Percentiles rank a stretch among this genome's conserved stretches.
Conservation (phyloP, 2,113 vertebrate genomes). For the Xenopus laevis region DNA sequence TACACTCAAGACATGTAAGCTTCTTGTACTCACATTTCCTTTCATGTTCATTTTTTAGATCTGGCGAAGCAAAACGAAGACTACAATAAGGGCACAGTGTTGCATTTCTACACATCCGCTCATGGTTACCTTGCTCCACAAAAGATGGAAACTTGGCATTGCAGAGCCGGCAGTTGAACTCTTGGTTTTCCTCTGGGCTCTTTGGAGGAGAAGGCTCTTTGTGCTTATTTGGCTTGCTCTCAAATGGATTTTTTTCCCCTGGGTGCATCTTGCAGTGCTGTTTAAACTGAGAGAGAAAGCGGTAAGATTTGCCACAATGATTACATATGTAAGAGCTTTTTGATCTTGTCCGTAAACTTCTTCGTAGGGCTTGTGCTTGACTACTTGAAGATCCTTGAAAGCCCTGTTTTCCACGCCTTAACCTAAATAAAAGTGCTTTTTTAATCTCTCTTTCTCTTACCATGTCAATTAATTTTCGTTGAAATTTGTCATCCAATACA, state of each 20-base stretch:
- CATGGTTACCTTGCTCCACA: slow-evolving; percentile 88
- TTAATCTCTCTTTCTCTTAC: slow-evolving; percentile 94
- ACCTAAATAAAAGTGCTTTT: slow-evolving; percentile 89
- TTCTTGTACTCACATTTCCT: slow-evolving; percentile 90
- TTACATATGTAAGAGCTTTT: slow-evolving; percentile 79
- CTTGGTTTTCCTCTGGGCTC: slow-evolving; percentile 68
- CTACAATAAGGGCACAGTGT: slow-evolving; percentile 93
- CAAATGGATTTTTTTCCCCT: slow-evolving; percentile 73
- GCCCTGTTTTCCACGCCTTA: slow-evolving; percentile 82
- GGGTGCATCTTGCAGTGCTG: slow-evolving; percentile 91
- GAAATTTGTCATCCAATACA: slow-evolving; percentile 92
- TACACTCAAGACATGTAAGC: slow-evolving; percentile 94
- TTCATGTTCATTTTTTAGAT: slow-evolving; percentile 88
- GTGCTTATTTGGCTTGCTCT: slow-evolving; percentile 64
- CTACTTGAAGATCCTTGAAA: slow-evolving; percentile 66
- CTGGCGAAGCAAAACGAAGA: slow-evolving; percentile 84
- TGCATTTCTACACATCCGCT: slow-evolving; percentile 85
- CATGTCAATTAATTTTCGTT: slow-evolving; percentile 93
- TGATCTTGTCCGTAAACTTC: slow-evolving; percentile 74
- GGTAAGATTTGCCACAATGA: slow-evolving; percentile 87
- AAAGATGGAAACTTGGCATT: slow-evolving; percentile 86
- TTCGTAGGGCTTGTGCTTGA: slow-evolving; percentile 77
- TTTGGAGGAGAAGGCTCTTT: slow-evolving; percentile 66
- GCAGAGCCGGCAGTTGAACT: slow-evolving; percentile 83
- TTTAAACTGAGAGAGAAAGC: slow-evolving; percentile 90